Base-by-base conservation (phyloP, 2,113 vertebrate genomes). In the Pollimyrus isidori region DNA sequence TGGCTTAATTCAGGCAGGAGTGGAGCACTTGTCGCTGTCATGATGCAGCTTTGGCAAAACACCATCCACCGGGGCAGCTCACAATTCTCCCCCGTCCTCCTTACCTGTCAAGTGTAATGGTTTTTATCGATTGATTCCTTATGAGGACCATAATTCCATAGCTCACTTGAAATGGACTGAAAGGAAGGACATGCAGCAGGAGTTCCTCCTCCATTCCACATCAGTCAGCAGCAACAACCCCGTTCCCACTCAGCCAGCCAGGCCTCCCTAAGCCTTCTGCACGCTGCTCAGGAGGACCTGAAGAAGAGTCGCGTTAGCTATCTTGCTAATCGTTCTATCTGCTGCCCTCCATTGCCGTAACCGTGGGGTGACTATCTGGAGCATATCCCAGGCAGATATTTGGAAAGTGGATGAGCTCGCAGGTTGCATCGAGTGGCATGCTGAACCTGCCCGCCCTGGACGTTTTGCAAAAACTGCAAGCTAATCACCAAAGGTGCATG, bases 181-280 rank as follows among this genome's bases (percentile, higher is more conserved):
- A 50, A 88, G 91, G 87, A 89, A 91, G 91, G 53, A 91, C 91
- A 23, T 65, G 52, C 91, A 83, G 89, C 82, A 89, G 89, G 92
- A 91, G 91, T 91, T 93, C 92, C 93, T 92, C 91, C 91, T 92
- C 92, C 95, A 95, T 95, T 95, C 94, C 93, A 91, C 94, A 93
- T 93, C 94, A 95, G 93, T 93, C 93, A 93, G 90, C 90, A 92
- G 89, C 90, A 91, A 92, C 94, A 95, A 94, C 95, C 94, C 94
- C 9, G 42, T 90, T 50, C 76, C 92, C 91, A 93, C 92, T 94
- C 90, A 92, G 90, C 90, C 93, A 91, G 90, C 89, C 91, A 91
- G 89, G 89, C 89, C 91, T 91, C 91, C 45, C 69, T 21, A 9
- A 11, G 7, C 39, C 30, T 45, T 58, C 39, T 21, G 4, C 80